Base-by-base conservation (phyloP, 2,113 vertebrate species). In the Eira barbara region DNA sequence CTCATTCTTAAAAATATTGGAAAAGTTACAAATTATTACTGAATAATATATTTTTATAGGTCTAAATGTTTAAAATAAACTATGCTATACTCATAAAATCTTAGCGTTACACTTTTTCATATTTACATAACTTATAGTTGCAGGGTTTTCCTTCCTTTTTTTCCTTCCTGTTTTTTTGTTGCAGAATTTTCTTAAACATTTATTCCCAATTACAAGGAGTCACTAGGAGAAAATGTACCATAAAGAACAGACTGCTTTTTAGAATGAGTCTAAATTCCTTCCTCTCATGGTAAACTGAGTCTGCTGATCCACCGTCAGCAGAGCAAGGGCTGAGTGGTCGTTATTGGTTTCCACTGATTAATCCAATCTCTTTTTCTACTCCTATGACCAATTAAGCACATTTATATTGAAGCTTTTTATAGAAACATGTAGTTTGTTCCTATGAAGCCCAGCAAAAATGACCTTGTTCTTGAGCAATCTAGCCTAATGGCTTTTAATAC, bases 61-160 rank as follows among this genome's bases (percentile, higher is more conserved):
- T 61, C 39, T 94, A 91, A 84, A 80, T 95, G 84, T 85, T 96
- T 92, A 79, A 76, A 92, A 93, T 79, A 91, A 84, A 85, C 4
- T 61, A 59, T 45, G 8, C 71, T 17, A 25, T 45, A 73, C 11
- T 78, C 25, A 92, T 71, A 85, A 97, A 94, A 95, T 84, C 52
- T 82, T 89, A 92, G 79, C 2, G 89, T 86, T 83, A 94, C 3
- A 67, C 4, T 81, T 93, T 93, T 96, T 85, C 76, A 84, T 36
- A 73, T 90, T 81, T 92, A 65, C 95, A 1, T 17, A 52, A 52
- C 49, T 52, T 52, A 52, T 5, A 52, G 49, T 65, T 31, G 12
- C 52, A 55, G 52, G 17, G 17, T 63, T 14, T 57, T 57, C 55
- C 49, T 52, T 52, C 49, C 49, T 52, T 52, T 17, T 61, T 11